Percentiles rank a stretch among this genome's conserved stretches.
Evolutionary conservation across 2,113 vertebrate species (phyloP).

Genomic region (Cyanoramphus novaezelandiae): DNA sequence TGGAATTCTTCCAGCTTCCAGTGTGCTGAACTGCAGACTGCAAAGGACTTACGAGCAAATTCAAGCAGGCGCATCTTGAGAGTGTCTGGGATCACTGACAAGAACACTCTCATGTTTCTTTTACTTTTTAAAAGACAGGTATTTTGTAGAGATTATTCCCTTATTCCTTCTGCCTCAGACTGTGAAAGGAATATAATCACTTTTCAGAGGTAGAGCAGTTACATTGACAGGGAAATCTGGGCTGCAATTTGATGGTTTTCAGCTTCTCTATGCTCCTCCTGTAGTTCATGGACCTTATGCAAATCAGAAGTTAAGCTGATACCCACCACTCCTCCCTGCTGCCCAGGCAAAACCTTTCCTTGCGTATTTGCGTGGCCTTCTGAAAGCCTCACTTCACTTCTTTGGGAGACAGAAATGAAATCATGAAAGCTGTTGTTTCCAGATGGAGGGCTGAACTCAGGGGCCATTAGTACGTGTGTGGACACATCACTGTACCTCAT

Average conservation of each 20-base stretch:
- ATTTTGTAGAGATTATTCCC: neutral
- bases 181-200: rapidly evolving
- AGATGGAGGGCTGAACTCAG: neutral
- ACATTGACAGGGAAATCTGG: neutral
- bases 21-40: neutral
- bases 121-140: neutral
- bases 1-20: neutral
- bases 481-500: neutral
- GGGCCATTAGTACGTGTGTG: rapidly evolving
- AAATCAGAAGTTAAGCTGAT: neutral
- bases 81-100: neutral
- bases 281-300: neutral
- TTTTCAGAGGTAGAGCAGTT: neutral
- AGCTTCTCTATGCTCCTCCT: neutral
- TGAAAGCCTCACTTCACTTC: neutral
- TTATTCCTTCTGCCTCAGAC: neutral
- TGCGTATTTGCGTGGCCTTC: neutral
- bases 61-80: neutral
- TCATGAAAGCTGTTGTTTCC: neutral
- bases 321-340: neutral
- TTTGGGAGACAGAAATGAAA: neutral
- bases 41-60: neutral
- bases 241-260: neutral
- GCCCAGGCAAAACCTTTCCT: neutral
- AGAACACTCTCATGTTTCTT: neutral